Evolutionary conservation across 2,797 vertebrate genomes (phyloP), one percentile per base, ranked within the genome.

Genomic region (Hybognathus amarus): DNA sequence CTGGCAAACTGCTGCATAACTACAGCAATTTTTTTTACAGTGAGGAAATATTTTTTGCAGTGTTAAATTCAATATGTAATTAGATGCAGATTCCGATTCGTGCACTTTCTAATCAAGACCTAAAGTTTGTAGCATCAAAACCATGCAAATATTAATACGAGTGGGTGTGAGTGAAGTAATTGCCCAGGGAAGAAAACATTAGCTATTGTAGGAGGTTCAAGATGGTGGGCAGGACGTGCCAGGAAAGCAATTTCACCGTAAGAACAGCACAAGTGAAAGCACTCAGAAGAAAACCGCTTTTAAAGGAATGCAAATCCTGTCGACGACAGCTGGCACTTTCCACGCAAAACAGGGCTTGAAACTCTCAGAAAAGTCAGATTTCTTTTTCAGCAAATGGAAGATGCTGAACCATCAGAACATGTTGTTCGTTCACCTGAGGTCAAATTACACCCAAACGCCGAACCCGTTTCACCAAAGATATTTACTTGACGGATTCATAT

Each of bases 131-230:
- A 18, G 11, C 47, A 40, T 80, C 11, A 18, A 70, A 54, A 70
- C 18, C 12, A 80, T 59, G 40, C 42, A 76, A 61, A 63, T 47
- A 80, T 75, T 45, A 50, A 84, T 47, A 80, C 38, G 24, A 36
- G 47, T 70, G 52, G 66, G 6, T 56, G 36, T 70, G 36, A 52
- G 11, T 36, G 47, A 40, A 71, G 5, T 79, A 84, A 74, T 73
- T 74, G 76, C 68, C 27, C 42, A 11, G 63, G 69, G 33, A 79
- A 38, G 52, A 38, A 69, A 79, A 42, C n/a, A 77, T 77, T 15
- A 82, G 24, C 56, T 59, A 81, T 66, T 77, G 38, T 82, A 63
- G 40, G 68, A 54, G 56, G 47, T 42, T 77, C 17, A 61, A n/a
- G 74, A 77, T 69, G 68, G 30, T 45, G 59, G 69, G 73, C 67